Conservation (phyloP, 2,113 vertebrate species). For the Rallus limicola region DNA sequence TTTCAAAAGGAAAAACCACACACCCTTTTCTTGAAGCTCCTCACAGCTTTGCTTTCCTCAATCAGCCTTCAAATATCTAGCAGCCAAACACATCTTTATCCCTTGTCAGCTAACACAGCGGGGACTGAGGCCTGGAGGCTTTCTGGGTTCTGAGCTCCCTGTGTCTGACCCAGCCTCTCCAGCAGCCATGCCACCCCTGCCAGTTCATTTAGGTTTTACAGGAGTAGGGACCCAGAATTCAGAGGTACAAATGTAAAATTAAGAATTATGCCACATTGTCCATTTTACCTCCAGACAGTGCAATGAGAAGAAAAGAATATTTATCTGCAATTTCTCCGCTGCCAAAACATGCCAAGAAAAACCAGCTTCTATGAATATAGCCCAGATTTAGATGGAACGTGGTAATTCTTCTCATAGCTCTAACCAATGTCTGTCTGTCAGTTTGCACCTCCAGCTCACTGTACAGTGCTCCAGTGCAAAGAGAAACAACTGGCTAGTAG, state of each 20-base stretch:
- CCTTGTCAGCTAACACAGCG: background rate
- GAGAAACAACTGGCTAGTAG: background rate
- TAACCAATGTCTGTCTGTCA: background rate
- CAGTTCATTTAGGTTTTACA: background rate
- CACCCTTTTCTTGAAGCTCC: background rate
- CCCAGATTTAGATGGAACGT: background rate
- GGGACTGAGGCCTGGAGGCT: background rate
- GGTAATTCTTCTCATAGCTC: background rate
- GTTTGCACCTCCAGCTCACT: background rate
- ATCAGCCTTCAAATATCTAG: background rate
- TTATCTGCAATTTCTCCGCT: background rate
- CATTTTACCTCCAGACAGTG: background rate
- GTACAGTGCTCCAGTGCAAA: background rate
- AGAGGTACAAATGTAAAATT: background rate
- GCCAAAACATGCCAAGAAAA: background rate
- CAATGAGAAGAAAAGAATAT: background rate
- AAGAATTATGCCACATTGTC: background rate
- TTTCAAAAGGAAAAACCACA: background rate
- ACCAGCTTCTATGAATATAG: background rate
- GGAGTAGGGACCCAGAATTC: background rate
- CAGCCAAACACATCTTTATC: background rate
- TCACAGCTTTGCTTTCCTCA: background rate
- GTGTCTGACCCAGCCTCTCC: background rate
- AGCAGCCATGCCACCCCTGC: background rate
- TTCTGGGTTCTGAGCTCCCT: accelerated